Conservation (phyloP, 2,888 invertebrate genomes). For the Pseudoips prasinana region DNA sequence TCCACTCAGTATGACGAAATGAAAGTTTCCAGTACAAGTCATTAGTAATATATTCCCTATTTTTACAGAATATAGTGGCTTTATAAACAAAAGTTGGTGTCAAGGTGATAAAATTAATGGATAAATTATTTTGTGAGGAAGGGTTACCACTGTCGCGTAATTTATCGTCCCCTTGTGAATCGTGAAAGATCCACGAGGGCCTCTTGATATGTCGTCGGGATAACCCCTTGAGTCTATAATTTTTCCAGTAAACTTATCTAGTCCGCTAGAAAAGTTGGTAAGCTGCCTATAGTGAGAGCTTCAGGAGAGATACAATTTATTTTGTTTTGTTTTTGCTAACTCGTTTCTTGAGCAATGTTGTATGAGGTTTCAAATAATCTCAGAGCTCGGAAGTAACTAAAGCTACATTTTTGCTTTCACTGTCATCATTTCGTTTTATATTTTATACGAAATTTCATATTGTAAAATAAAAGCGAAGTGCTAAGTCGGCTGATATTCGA, state of each 20-base stretch:
- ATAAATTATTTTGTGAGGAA: slow-evolving; percentile 34
- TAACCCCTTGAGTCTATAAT: slow-evolving; percentile 66
- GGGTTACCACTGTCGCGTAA: slow-evolving; percentile 59
- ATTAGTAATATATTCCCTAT: too few species aligned
- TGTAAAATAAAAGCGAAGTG: slow-evolving; percentile 47
- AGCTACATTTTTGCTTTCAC: slow-evolving; percentile 14
- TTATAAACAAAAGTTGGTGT: slow-evolving; percentile 19
- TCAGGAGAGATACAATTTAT: slow-evolving; percentile 25
- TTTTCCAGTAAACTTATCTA: slow-evolving; percentile 49
- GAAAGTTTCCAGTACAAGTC: too few species aligned
- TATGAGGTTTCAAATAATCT: slow-evolving; percentile 21
- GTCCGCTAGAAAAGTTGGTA: slow-evolving; percentile 34
- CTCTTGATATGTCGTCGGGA: slow-evolving; percentile 66
- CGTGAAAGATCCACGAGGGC: slow-evolving; percentile 50
- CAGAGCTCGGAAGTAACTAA: too few species aligned
- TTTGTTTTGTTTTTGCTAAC: slow-evolving; percentile 24
- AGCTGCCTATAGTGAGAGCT: slow-evolving; percentile 21
- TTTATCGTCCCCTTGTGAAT: slow-evolving; percentile 64
- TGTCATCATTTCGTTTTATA: too few species aligned
- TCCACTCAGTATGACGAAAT: too few species aligned
- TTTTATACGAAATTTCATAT: slow-evolving; percentile 38
- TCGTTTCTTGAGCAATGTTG: slow-evolving; percentile 8
- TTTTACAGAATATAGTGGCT: too few species aligned
- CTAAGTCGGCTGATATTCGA: slow-evolving; percentile 53
- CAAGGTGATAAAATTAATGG: slow-evolving; percentile 53